phyloP scores from a whole-genome alignment of 2,113 vertebrate genomes.

The Lamprotornis superbus region DNA sequence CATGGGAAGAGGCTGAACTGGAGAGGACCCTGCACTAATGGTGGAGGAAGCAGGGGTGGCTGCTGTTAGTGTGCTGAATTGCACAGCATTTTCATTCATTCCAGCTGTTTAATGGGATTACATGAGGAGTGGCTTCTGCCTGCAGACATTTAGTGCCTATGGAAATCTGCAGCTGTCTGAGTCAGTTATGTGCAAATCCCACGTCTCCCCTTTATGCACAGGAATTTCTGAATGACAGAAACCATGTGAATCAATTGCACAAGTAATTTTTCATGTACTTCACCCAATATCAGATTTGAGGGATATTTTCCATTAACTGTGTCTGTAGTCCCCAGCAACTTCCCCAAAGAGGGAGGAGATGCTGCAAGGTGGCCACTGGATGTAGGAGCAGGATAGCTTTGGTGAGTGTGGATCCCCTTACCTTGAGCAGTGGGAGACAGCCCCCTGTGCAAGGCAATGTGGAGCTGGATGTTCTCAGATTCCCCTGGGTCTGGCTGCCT shows the following conservation, averaged over 20 bases:
- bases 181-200: not conserved
- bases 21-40: not conserved
- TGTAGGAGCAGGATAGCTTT: not conserved
- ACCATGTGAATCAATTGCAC: slow-evolving; percentile 20
- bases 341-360: not conserved
- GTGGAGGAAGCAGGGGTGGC: not conserved
- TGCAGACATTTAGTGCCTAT: not conserved
- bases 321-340: not conserved
- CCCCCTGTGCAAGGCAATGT: fast-evolving
- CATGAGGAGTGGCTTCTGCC: slow-evolving; percentile 32
- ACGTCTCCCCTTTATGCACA: not conserved
- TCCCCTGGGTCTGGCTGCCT: not conserved
- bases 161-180: slow-evolving; percentile 55
- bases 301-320: not conserved
- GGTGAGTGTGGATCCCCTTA: not conserved
- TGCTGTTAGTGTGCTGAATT: not conserved
- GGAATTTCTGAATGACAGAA: slow-evolving; percentile 1
- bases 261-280: slow-evolving; percentile 6
- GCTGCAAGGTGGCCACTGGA: not conserved
- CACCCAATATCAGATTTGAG: not conserved
- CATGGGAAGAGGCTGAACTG: not conserved
- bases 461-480: not conserved
- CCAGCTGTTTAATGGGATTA: slow-evolving; percentile 49
- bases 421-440: not conserved
- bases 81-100: slow-evolving; percentile 3